phyloP scores from a whole-genome alignment of 2,888 invertebrate species.

The Conomelus anceps region DNA sequence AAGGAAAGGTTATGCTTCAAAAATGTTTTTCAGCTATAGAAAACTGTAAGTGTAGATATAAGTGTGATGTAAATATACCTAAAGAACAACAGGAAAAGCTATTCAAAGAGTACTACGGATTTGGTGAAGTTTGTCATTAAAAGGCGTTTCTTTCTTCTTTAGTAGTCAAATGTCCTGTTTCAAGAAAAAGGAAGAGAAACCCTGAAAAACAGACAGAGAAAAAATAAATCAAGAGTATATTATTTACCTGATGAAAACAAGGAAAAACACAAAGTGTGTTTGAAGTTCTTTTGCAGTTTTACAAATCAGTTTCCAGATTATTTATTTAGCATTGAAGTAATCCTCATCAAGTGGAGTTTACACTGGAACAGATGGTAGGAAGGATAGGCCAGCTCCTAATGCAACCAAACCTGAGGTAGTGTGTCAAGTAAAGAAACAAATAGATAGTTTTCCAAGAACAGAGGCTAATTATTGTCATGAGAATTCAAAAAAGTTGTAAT shows the following conservation, averaged over 20 bases:
- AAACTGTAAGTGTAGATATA: background rate
- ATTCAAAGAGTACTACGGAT: background rate
- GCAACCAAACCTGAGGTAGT: conserved; percentile 11
- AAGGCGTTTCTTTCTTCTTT: background rate
- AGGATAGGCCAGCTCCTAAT: conserved; percentile 19
- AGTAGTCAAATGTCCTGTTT: background rate
- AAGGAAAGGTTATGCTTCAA: background rate
- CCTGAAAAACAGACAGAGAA: background rate
- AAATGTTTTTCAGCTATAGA: background rate
- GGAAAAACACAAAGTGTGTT: conserved; percentile 12
- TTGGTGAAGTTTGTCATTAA: background rate
- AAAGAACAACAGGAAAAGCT: background rate
- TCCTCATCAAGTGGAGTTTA: conserved; percentile 16
- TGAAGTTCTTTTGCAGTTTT: conserved; percentile 9
- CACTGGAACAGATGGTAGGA: conserved; percentile 14
- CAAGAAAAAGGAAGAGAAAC: background rate
- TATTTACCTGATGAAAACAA: background rate
- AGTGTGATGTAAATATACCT: background rate
- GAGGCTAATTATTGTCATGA: conserved; percentile 21
- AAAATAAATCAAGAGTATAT: background rate
- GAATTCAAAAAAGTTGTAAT: conserved; percentile 20
- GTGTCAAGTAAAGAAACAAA: conserved; percentile 15
- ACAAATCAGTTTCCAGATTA: conserved; percentile 11
- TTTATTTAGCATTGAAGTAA: conserved; percentile 6
- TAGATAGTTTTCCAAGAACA: conserved; percentile 23